These are phyloP conservation scores for Lytechinus variegatus DNA, from an alignment of 35 echinoderm and acorn worm genomes.

Conservation along the genomic window DNA sequence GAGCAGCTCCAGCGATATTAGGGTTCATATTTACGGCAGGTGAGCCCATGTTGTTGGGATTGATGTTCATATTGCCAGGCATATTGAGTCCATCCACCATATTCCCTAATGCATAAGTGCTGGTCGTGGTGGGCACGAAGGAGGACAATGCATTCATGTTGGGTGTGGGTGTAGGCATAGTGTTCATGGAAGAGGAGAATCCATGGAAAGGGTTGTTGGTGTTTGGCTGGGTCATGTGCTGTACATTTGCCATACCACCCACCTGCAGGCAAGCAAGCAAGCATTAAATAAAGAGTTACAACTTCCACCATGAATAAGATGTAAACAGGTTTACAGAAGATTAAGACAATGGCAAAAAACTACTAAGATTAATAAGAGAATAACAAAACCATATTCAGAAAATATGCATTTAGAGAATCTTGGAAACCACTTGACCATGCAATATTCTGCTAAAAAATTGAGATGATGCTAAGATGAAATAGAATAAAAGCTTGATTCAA, in stretches of 20 bases:
- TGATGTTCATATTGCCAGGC: constrained; percentile 59
- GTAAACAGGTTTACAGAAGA: constrained; percentile 4
- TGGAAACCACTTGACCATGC: background rate
- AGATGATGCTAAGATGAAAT: background rate
- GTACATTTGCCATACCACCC: constrained; percentile 54
- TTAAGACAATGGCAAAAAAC: background rate
- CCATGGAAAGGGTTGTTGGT: constrained; percentile 65
- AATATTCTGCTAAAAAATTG: background rate
- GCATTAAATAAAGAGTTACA: constrained; percentile 47
- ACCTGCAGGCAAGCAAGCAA: constrained; percentile 58
- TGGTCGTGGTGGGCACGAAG: constrained; percentile 74
- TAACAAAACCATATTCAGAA: background rate
- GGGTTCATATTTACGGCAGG: constrained; percentile 64
- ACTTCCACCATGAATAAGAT: constrained; percentile 48
- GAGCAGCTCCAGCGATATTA: constrained; percentile 45
- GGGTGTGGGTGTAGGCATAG: constrained; percentile 75
- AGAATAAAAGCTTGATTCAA: background rate
- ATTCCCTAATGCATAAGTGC: constrained; percentile 57
- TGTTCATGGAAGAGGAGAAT: constrained; percentile 73
- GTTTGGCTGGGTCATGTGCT: constrained; percentile 54
- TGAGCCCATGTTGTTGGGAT: constrained; percentile 66
- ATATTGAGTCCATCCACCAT: constrained; percentile 75
- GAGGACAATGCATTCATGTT: constrained; percentile 84
- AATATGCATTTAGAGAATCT: background rate
- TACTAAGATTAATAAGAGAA: constrained; percentile 13